Evolutionary conservation across 2,888 invertebrate genomes (phyloP), one percentile per base, ranked within the genome.

Genomic region (Falcaria lacertinaria): DNA sequence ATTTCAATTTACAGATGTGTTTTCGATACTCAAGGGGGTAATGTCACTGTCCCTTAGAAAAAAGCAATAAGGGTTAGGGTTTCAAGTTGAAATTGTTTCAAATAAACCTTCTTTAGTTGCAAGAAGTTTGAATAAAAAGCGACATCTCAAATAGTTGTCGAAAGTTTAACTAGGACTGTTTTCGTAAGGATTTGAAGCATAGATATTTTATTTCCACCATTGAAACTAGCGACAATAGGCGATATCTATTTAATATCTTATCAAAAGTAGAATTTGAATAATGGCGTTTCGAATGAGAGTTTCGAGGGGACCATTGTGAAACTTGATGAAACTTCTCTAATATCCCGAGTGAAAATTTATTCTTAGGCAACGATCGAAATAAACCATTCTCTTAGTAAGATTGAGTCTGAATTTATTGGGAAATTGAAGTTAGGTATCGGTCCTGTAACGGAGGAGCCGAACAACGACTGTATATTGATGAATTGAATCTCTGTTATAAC

Each of bases 201-300:
- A 38, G 13, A 59, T 58, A 59, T 67, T 72, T 68, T 64, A 69
- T 70, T 69, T 62, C 62, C 57, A 48, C 68, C 65, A 63, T 68
- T 67, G 70, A 72, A 74, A 56, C 69, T 67, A 60, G 60, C 66
- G 72, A 79, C 70, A 77, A 63, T 69, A 69, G 60, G 53, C 60
- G 68, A 73, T 75, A 74, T 69, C 78, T 69, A 81, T 84, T 77
- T 71, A 80, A 82, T 79, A 74, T 74, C 76, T 83, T 81, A 81
- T 82, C 80, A 75, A 80, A 80, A 78, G 74, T 75, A 69, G 72
- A 78, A 79, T 77, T 81, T 79, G 79, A 80, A 80, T 81, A 82
- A 80, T 74, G 80, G 73, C 71, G 74, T 80, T 81, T 71, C 64
- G 64, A 60, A 68, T 54, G 64, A 54, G 68, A 76, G 74, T 81